Conservation (phyloP, 1,140 invertebrate genomes). For the Euwallacea similis region DNA sequence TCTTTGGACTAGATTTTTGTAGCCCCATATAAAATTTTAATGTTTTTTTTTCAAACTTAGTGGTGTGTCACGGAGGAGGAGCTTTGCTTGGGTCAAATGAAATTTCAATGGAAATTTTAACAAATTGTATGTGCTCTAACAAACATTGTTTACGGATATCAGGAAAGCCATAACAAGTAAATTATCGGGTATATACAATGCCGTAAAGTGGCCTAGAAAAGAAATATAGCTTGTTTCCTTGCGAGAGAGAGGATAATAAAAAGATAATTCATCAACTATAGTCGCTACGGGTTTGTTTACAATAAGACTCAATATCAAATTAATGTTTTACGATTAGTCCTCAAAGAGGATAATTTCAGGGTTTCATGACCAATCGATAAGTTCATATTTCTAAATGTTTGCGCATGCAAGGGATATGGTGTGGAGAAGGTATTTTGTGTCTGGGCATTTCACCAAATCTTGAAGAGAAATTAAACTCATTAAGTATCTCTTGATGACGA, state of each 20-base stretch:
- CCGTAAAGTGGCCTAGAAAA: slow-evolving; percentile 29
- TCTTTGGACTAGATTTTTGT: neutral
- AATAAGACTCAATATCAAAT: slow-evolving; percentile 38
- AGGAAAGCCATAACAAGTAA: slow-evolving; percentile 29
- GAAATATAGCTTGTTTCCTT: slow-evolving; percentile 33
- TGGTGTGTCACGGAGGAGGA: no score
- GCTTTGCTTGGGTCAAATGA: neutral
- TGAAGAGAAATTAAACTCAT: no score
- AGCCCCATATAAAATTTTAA: neutral
- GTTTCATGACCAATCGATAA: no score
- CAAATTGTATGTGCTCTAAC: slow-evolving; percentile 11
- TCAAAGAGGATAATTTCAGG: no score
- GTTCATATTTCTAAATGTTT: no score
- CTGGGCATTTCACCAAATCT: no score
- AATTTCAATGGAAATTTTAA: slow-evolving; percentile 12
- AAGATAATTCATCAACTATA: slow-evolving; percentile 32
- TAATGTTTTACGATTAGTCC: slow-evolving; percentile 38
- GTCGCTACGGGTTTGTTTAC: slow-evolving; percentile 35
- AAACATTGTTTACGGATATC: slow-evolving; percentile 31
- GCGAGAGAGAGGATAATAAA: slow-evolving; percentile 27
- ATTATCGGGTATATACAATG: slow-evolving; percentile 31
- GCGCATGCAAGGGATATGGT: no score
- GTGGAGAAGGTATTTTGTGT: no score
- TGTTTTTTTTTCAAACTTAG: neutral
- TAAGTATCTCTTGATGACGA: no score